Base-by-base conservation (phyloP, 2,113 vertebrate species). In the Triplophysa dalaica region DNA sequence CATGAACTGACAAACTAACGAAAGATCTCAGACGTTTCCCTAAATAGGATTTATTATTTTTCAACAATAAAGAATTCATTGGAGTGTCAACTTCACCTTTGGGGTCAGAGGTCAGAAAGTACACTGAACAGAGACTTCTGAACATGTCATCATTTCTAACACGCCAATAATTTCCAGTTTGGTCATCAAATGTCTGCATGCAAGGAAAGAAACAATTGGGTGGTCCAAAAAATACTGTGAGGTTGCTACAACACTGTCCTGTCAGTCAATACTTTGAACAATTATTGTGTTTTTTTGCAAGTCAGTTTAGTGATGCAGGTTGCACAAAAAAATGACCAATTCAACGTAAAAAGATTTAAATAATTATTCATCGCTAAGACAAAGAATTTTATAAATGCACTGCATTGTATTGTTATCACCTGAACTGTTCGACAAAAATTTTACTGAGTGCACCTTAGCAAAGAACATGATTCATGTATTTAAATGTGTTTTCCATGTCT, bases 71-170 rank as follows among this genome's bases (percentile, higher is more conserved):
- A 29, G 2, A 73, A 60, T n/a, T 22, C 58, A 70, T 67, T 48
- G 54, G 52, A 69, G 70, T 67, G 70, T 77, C 60, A 66, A 24
- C 52, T 29, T 43, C 6, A 80, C 77, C 87, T 81, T n/a, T n/a
- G n/a, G n/a, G n/a, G 87, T 73, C 75, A 86, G 77, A 88, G 84
- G 82, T 85, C 85, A 65, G 52, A 24, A 38, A 87, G 88, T 83
- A 80, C 58, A 76, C 24, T 82, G 84, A 48, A 22, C 4, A 85
- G 48, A 60, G 75, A 82, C 69, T 43, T 79, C 75, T 9, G 24
- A 67, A 80, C 45, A 74, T 73, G 45, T 72, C 67, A 45, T 52
- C 13, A 48, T 77, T 45, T 75, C 58, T 64, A 65, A 38, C 29
- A 41, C 21, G 81, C 22, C 74, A 72, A 78, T 80, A 69, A 68